Evolutionary conservation across 1,140 invertebrate species (phyloP).

Genomic region (Tribolium castaneum): DNA sequence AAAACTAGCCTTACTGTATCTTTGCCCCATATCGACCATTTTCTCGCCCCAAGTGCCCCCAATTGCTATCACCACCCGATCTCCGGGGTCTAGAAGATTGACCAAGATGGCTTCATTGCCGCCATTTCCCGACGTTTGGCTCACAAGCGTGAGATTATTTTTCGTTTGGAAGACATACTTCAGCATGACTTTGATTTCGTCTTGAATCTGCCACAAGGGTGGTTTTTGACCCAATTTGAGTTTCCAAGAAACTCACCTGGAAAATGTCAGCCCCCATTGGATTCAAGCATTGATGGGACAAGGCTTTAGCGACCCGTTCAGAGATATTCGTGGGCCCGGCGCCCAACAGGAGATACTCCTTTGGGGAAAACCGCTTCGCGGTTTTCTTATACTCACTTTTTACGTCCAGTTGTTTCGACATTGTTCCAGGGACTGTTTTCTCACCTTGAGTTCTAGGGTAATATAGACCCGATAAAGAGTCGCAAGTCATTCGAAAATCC

Average conservation of each 20-base stretch:
- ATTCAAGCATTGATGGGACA: constrained; percentile 7
- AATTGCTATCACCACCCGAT: constrained; percentile 75
- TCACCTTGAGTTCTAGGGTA: no score
- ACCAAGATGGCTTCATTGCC: constrained; percentile 83
- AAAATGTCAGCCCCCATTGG: not conserved
- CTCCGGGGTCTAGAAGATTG: constrained; percentile 80
- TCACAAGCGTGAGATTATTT: constrained; percentile 78
- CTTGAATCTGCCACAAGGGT: constrained; percentile 73
- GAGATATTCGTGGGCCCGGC: not conserved
- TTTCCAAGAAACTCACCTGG: not conserved
- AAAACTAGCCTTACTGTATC: constrained; percentile 64
- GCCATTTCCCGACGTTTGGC: constrained; percentile 81
- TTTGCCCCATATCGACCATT: constrained; percentile 74
- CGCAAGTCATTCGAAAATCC: not conserved
- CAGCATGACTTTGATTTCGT: constrained; percentile 82
- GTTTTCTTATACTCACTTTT: not conserved
- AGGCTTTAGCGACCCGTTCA: not conserved
- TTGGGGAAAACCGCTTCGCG: not conserved
- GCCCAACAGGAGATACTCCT: not conserved
- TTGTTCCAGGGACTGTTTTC: not conserved
- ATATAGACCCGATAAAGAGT: not conserved
- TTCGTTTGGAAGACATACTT: constrained; percentile 86
- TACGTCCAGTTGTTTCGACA: not conserved
- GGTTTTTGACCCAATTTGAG: not conserved
- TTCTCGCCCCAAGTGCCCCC: constrained; percentile 84